Conservation (phyloP, 1,140 invertebrate genomes). For the Pseudomyrmex flavicornis region DNA sequence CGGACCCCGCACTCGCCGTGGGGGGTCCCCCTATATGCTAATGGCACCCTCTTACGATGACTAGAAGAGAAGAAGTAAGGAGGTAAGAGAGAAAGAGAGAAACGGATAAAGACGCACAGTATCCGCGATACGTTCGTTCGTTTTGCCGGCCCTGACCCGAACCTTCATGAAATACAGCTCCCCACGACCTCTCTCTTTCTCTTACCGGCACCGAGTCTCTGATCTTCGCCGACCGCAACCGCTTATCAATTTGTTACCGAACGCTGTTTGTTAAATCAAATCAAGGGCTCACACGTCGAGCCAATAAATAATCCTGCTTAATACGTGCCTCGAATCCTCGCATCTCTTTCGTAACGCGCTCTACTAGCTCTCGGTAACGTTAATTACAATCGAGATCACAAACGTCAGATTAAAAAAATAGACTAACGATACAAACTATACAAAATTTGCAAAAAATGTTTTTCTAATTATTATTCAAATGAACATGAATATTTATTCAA, state of each 20-base stretch:
- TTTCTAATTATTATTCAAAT: not conserved
- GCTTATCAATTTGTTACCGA: conserved; percentile 85
- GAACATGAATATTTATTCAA: not conserved
- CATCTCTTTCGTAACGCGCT: conserved; percentile 32
- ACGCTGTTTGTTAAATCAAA: conserved; percentile 82
- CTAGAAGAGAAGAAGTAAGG: conserved; percentile 56
- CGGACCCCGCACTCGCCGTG: conserved; percentile 76
- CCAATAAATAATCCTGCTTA: conserved; percentile 83
- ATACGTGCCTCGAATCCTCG: conserved; percentile 75
- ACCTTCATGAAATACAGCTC: conserved; percentile 51
- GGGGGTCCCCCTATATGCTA: conserved; percentile 84
- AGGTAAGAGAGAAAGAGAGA: conserved; percentile 10
- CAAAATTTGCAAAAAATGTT: conserved; percentile 14
- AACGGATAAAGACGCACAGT: conserved; percentile 41
- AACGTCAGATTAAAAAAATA: not conserved
- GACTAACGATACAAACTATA: not conserved
- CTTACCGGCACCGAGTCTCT: conserved; percentile 67
- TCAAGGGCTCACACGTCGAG: conserved; percentile 74
- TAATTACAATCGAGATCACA: not conserved
- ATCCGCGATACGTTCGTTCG: conserved; percentile 59
- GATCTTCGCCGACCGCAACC: conserved; percentile 82
- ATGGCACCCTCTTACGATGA: conserved; percentile 83
- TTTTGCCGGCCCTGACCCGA: conserved; percentile 72
- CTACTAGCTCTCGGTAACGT: conserved; percentile 12
- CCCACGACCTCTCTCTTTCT: conserved; percentile 42